These are phyloP conservation scores for Karalla daura DNA, from an alignment of 2,797 vertebrate species.

Conservation along the genomic window DNA sequence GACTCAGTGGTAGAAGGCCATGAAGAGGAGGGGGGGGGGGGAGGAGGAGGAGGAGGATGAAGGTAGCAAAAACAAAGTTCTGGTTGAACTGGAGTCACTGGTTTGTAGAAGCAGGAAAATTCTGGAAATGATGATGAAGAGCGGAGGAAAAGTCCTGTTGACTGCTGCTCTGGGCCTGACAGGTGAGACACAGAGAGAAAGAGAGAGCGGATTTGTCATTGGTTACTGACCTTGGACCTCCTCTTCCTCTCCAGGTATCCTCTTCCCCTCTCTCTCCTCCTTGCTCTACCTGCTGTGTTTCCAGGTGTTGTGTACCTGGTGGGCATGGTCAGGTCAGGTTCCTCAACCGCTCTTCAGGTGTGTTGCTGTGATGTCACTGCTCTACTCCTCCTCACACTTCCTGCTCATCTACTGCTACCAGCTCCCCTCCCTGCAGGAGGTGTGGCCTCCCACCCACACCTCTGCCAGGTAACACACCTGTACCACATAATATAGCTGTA, in stretches of 20 bases:
- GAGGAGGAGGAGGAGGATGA: conserved; percentile 82
- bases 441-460: conserved; percentile 46
- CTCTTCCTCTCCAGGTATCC: conserved; percentile 85
- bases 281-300: conserved; percentile 93
- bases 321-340: conserved; percentile 90
- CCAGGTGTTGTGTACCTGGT: conserved; percentile 93
- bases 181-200: conserved; percentile 85
- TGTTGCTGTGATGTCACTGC: conserved; percentile 90
- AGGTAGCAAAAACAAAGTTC: conserved; percentile 83
- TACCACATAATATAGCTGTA: background rate
- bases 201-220: too few relatives aligned
- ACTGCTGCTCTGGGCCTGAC: conserved; percentile 91
- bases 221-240: too few relatives aligned
- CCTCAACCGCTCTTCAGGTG: conserved; percentile 92
- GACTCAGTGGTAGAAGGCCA: conserved; percentile 83
- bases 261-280: conserved; percentile 94
- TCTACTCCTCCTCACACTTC: conserved; percentile 92
- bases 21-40: conserved; percentile 80
- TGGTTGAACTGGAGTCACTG: conserved; percentile 86
- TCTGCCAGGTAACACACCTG: conserved; percentile 48
- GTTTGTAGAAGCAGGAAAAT: conserved; percentile 88
- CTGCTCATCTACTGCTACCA: conserved; percentile 94
- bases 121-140: conserved; percentile 90
- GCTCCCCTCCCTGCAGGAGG: conserved; percentile 92
- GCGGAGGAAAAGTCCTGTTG: conserved; percentile 92